Evolutionary conservation across 2,888 invertebrate genomes (phyloP).

Genomic region (Morpho deidamia): DNA sequence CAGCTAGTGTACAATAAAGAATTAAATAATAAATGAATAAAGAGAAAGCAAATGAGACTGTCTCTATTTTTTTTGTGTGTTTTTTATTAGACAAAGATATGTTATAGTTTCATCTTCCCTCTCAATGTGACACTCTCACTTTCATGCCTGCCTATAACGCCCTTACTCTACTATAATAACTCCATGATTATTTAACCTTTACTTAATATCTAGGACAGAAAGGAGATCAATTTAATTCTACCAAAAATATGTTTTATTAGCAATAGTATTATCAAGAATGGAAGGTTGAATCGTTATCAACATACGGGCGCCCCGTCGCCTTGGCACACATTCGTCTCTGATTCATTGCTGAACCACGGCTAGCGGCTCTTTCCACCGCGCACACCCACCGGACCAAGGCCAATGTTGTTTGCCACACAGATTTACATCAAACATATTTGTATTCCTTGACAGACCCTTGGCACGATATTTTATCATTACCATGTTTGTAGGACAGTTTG

Average conservation of each 20-base stretch:
- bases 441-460: conserved; percentile 17
- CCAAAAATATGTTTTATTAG: conserved; percentile 7
- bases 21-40: no score
- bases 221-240: not conserved
- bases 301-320: conserved; percentile 63
- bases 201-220: not conserved
- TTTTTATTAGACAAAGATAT: no score
- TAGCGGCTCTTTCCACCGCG: conserved; percentile 45
- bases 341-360: conserved; percentile 31
- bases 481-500: conserved; percentile 5
- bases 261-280: conserved; percentile 26
- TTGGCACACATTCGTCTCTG: conserved; percentile 57
- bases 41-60: no score
- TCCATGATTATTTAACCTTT: not conserved
- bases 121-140: no score
- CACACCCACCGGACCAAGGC: conserved; percentile 52
- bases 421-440: conserved; percentile 21
- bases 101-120: no score
- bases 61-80: no score
- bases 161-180: not conserved
- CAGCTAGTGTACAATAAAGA: no score
- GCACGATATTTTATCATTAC: conserved; percentile 9
- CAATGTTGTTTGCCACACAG: conserved; percentile 42
- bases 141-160: no score
- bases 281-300: conserved; percentile 59